These are phyloP conservation scores for Cheracebus regulus DNA, from an alignment of 2,797 vertebrate genomes.

Conservation along the genomic window DNA sequence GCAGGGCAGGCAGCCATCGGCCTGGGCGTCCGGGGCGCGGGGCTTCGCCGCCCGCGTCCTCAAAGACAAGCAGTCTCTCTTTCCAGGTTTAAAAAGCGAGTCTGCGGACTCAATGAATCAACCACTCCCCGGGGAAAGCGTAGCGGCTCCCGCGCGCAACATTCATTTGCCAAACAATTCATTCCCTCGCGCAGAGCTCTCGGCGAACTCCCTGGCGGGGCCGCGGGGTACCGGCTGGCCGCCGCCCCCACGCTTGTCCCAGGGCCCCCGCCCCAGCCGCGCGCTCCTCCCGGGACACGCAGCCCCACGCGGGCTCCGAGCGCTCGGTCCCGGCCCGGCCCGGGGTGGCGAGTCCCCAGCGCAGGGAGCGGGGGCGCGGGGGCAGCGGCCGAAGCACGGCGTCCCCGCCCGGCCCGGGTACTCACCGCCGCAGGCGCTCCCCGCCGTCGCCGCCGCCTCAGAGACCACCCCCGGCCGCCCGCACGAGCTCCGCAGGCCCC, in stretches of 20 bases:
- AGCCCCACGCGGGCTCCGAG: neutral
- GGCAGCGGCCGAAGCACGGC: neutral
- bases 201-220: too few relatives aligned
- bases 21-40: neutral
- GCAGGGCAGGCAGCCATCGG: neutral
- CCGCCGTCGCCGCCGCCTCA: neutral
- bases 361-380: neutral
- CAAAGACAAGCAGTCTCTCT: neutral
- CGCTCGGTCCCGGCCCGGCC: neutral
- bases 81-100: conserved; percentile 51
- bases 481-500: neutral
- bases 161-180: conserved; percentile 43
- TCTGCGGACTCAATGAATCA: conserved; percentile 35
- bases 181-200: neutral
- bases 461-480: neutral
- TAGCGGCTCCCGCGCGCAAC: conserved; percentile 10
- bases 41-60: neutral
- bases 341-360: neutral
- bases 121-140: neutral
- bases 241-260: conserved; percentile 7
- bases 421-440: conserved; percentile 18
- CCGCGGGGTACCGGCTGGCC: neutral
- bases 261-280: neutral
- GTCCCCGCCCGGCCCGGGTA: neutral
- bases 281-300: neutral